A percentile compares a stretch with the other conserved stretches of the same genome.
Evolutionary conservation across 2,888 invertebrate species (phyloP).

Genomic region (Scotopteryx bipunctaria): DNA sequence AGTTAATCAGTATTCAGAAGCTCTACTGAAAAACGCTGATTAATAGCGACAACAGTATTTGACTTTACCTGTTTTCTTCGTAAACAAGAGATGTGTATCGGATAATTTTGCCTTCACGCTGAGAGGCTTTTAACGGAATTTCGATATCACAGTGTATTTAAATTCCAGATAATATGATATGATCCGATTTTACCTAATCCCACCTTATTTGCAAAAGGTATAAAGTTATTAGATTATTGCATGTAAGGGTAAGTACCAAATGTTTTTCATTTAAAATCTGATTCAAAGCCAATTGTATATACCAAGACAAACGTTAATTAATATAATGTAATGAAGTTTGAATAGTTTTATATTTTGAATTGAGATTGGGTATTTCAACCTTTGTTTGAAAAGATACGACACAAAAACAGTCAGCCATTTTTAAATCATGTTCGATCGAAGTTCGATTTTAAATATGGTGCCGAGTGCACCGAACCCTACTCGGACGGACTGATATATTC

Average conservation of each 20-base stretch:
- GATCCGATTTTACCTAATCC: constrained; percentile 44
- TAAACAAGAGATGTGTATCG: constrained; percentile 48
- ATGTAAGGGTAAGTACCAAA: neutral
- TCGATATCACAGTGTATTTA: constrained; percentile 65
- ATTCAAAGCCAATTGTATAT: too few species aligned
- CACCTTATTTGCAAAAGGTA: constrained; percentile 48
- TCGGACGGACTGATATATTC: constrained; percentile 62
- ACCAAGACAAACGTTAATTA: too few species aligned
- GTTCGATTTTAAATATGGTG: constrained; percentile 77
- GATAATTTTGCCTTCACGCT: constrained; percentile 66
- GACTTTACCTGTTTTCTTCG: constrained; percentile 7
- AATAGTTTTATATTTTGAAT: neutral
- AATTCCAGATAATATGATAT: constrained; percentile 59
- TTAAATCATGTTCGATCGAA: constrained; percentile 61
- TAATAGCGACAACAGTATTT: neutral
- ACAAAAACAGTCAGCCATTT: constrained; percentile 61
- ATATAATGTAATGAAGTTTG: too few species aligned
- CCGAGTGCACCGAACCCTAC: constrained; percentile 76
- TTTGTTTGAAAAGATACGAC: constrained; percentile 37
- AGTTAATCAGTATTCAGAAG: too few species aligned
- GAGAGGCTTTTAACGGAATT: constrained; percentile 59
- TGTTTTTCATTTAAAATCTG: too few species aligned
- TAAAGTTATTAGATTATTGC: constrained; percentile 56
- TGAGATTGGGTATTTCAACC: too few species aligned
- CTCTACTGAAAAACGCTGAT: neutral